These are phyloP conservation scores for Mythimna loreyi DNA, from an alignment of 2,888 invertebrate species.

Conservation along the genomic window DNA sequence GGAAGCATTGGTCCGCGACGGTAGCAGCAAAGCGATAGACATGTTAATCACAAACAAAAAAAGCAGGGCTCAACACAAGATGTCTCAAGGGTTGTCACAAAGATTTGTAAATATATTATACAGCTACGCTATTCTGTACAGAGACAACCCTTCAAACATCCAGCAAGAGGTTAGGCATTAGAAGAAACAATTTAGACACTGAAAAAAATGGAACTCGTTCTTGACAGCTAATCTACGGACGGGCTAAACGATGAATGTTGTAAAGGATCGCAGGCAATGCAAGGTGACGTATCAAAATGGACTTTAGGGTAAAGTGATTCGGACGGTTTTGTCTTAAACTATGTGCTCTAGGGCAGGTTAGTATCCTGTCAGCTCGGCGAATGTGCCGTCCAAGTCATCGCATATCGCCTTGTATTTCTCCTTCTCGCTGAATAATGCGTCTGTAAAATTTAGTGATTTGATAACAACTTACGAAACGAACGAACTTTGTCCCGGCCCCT, in stretches of 20 bases:
- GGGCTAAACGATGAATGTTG: conserved; percentile 53
- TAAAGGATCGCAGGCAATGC: conserved; percentile 47
- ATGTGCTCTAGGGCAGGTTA: conserved; percentile 91
- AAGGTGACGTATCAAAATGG: conserved; percentile 71
- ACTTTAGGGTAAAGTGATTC: conserved; percentile 69
- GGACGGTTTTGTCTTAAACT: conserved; percentile 84
- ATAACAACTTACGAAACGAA: conserved; percentile 75
- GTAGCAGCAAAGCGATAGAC: conserved; percentile 89
- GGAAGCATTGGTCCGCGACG: conserved; percentile 86
- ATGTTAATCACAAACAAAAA: conserved; percentile 87
- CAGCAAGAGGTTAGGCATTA: conserved; percentile 71
- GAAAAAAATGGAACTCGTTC: conserved; percentile 55
- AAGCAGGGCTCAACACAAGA: conserved; percentile 79
- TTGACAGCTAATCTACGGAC: conserved; percentile 57
- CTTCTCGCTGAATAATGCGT: conserved; percentile 96
- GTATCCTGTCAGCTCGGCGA: conserved; percentile 99
- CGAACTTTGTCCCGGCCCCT: conserved; percentile 42
- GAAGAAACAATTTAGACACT: conserved; percentile 68
- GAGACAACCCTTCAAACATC: conserved; percentile 77
- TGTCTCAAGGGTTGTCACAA: conserved; percentile 74
- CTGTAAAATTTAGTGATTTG: conserved; percentile 92
- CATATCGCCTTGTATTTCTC: conserved; percentile 99
- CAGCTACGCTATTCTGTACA: conserved; percentile 49
- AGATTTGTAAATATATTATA: conserved; percentile 49
- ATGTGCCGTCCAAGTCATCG: conserved; percentile 99